A percentile compares a stretch with the other conserved stretches of the same genome.
phyloP scores from a whole-genome alignment of 2,888 invertebrate species.

The Chloroclystis v-ata region DNA sequence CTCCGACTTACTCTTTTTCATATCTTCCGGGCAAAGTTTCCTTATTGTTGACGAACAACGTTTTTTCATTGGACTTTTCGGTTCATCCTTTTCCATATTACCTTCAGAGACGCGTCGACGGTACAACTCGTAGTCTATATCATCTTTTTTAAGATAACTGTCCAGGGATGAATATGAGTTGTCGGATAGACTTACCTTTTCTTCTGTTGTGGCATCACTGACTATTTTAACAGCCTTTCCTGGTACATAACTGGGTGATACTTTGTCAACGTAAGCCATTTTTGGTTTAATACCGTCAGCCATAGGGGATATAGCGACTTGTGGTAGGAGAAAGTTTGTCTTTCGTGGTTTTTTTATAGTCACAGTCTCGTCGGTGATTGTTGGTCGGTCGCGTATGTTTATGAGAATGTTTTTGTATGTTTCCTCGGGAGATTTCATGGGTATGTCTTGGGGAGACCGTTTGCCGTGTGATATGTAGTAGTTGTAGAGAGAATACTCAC shows the following conservation, averaged over 20 bases:
- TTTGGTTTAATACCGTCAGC: conserved; percentile 53
- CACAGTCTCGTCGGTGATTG: conserved; percentile 59
- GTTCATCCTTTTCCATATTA: conserved; percentile 45
- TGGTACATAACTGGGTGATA: conserved; percentile 72
- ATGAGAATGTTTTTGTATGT: conserved; percentile 67
- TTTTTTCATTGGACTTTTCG: conserved; percentile 45
- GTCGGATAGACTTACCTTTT: conserved; percentile 62
- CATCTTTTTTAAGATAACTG: conserved; percentile 74
- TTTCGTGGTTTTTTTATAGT: conserved; percentile 58
- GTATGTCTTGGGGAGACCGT: conserved; percentile 68
- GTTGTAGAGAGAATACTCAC: conserved; percentile 71
- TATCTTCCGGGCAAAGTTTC: conserved; percentile 59
- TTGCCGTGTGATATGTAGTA: conserved; percentile 55
- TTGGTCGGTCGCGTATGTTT: conserved; percentile 61
- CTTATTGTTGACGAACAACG: conserved; percentile 64
- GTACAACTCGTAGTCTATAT: conserved; percentile 53
- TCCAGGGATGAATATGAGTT: conserved; percentile 70
- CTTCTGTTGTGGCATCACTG: conserved; percentile 66
- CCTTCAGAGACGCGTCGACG: conserved; percentile 63
- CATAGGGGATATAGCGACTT: conserved; percentile 56
- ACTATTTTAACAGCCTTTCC: conserved; percentile 87
- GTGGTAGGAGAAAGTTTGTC: conserved; percentile 58
- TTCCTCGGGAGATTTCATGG: conserved; percentile 70
- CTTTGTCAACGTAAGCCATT: conserved; percentile 65
- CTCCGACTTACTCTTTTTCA: conserved; percentile 69